Conservation (phyloP, 2,797 vertebrate species). For the Gorsachius magnificus region DNA sequence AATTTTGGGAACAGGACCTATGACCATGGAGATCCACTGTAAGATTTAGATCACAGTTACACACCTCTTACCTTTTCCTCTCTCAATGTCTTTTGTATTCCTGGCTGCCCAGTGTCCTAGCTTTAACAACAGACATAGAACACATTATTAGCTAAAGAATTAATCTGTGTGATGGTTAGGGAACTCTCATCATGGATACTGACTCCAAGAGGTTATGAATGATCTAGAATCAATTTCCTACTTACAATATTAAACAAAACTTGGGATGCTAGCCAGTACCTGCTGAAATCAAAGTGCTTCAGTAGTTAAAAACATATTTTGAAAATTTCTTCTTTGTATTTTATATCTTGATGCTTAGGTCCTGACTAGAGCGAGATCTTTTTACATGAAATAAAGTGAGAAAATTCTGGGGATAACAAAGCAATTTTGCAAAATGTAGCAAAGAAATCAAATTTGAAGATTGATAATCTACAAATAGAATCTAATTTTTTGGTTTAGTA, state of each 20-base stretch:
- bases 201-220: neutral
- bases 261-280: neutral
- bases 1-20: neutral
- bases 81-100: neutral
- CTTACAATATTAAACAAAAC: neutral
- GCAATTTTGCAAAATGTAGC: neutral
- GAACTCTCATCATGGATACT: neutral
- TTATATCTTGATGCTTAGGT: neutral
- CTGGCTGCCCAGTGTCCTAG: neutral
- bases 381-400: neutral
- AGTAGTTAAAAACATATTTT: neutral
- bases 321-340: neutral
- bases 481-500: neutral
- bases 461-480: neutral
- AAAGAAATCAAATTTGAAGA: neutral
- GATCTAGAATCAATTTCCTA: neutral
- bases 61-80: neutral
- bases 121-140: neutral
- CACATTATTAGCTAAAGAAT: neutral
- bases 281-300: neutral
- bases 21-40: neutral
- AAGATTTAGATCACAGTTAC: neutral
- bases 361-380: neutral
- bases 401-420: neutral
- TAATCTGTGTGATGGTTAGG: neutral